Percentiles rank a stretch among this genome's conserved stretches.
Evolutionary conservation across 2,888 invertebrate genomes (phyloP).

Genomic region (Perdita meconis): DNA sequence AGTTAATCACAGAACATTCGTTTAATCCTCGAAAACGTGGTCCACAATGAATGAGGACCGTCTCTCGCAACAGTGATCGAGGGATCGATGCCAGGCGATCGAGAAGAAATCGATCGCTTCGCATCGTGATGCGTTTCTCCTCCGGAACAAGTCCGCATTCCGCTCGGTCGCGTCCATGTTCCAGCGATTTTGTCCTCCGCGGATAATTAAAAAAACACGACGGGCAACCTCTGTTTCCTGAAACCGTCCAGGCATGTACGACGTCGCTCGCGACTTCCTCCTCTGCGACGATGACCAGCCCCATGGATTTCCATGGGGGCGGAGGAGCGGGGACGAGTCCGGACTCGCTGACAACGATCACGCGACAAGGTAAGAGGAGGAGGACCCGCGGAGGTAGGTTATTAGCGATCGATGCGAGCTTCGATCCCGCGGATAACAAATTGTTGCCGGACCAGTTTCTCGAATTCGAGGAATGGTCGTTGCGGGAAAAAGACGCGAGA

Average conservation of each 20-base stretch:
- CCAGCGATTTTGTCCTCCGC: slow-evolving; percentile 27
- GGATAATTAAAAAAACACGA: slow-evolving; percentile 48
- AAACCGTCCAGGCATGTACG: slow-evolving; percentile 45
- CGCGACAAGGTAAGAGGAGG: slow-evolving; percentile 18
- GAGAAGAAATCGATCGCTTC: slow-evolving; percentile 12
- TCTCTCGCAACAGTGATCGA: no score
- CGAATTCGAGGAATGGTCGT: slow-evolving; percentile 64
- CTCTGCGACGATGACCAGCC: slow-evolving; percentile 1
- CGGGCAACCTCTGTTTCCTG: slow-evolving; percentile 50
- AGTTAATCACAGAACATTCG: no score
- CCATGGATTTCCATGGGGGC: slow-evolving; percentile 7
- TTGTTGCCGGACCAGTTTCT: slow-evolving; percentile 66
- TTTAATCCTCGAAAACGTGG: slow-evolving; percentile 14
- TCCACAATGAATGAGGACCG: no score
- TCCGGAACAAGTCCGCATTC: slow-evolving; percentile 30
- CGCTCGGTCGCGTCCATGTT: slow-evolving; percentile 8
- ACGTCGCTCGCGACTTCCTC: slow-evolving; percentile 58
- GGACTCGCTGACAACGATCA: slow-evolving; percentile 12
- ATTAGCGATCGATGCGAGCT: slow-evolving; percentile 51
- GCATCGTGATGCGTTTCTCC: neutral
- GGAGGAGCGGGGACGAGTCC: neutral
- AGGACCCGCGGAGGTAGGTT: slow-evolving; percentile 24
- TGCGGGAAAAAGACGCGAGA: slow-evolving; percentile 45
- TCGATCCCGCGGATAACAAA: slow-evolving; percentile 54
- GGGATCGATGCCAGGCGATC: neutral